Evolutionary conservation across 2,113 vertebrate genomes (phyloP), one percentile per base, ranked within the genome.

Genomic region (Antechinus flavipes): DNA sequence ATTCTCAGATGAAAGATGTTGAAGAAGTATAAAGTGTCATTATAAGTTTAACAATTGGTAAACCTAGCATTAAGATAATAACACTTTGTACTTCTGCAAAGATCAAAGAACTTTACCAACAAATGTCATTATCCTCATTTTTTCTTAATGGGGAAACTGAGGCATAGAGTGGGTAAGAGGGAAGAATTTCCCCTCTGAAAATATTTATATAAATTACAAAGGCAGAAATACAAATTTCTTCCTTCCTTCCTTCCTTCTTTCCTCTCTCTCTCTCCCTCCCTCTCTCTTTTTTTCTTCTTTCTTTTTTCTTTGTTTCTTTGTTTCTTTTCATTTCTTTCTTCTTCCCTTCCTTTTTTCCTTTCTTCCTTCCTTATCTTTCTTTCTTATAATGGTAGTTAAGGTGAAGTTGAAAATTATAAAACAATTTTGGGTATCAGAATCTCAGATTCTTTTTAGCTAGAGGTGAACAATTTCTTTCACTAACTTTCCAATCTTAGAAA

Each of bases 1-100:
- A 84, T 84, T 84, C 68, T 84, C n/a, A 42, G 68, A 84, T 84
- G 68, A 84, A 84, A 84, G 68, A 84, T 42, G n/a, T n/a, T 84
- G 35, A 42, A 84, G 68, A 23, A 42, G 19, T n/a, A 84, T 84
- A 42, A 42, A 84, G 68, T 42, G 19, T 84, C 68, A 84, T 84
- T 84, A 84, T 22, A 84, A 42, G 8, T 84, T 42, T 84, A 84
- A 84, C 68, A 84, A 84, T 84, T 84, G n/a, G 68, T 42, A 84
- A 84, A n/a, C 68, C 68, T 84, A 84, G 68, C n/a, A 84, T 84
- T 84, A 84, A 84, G n/a, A 84, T 84, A 84, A 84, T 84, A 84
- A 84, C n/a, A 84, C 68, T 84, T 42, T 84, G n/a, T 6, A 42
- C 68, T 84, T 42, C 19, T 84, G n/a, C 16, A 84, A 84, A 84